phyloP scores from a whole-genome alignment of 2,888 invertebrate species.

The Quadriops clusia region DNA sequence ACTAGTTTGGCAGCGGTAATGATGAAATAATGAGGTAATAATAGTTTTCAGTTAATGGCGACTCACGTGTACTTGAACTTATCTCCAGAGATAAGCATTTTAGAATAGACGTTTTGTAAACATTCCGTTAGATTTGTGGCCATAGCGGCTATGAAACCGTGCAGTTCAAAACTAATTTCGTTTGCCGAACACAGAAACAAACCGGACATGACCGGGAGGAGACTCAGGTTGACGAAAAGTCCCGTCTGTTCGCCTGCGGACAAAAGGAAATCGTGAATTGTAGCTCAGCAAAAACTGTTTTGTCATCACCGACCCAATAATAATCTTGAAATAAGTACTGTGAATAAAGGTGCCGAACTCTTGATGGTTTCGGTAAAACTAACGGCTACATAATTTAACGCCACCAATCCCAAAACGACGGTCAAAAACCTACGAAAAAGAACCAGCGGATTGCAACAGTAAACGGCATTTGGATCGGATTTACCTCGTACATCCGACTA shows the following conservation, averaged over 20 bases:
- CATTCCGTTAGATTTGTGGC: conserved; percentile 71
- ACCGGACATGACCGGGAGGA: conserved; percentile 67
- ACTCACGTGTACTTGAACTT: conserved; percentile 63
- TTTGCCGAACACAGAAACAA: conserved; percentile 64
- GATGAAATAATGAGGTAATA: conserved; percentile 1
- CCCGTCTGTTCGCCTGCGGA: conserved; percentile 51
- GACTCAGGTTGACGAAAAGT: conserved; percentile 54
- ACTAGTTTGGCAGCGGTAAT: too few species aligned
- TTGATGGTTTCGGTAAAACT: conserved; percentile 74
- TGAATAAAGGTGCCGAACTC: conserved; percentile 68
- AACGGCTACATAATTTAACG: conserved; percentile 65
- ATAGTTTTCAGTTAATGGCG: conserved; percentile 7
- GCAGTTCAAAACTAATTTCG: conserved; percentile 61
- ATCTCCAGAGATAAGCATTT: conserved; percentile 63
- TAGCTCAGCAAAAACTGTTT: background rate
- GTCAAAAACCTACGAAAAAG: conserved; percentile 49
- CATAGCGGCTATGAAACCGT: conserved; percentile 62
- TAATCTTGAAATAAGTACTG: conserved; percentile 58
- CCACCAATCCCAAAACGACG: conserved; percentile 59
- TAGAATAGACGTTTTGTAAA: conserved; percentile 68
- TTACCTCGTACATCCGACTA: conserved; percentile 62
- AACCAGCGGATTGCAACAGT: too few species aligned
- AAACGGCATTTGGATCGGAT: too few species aligned
- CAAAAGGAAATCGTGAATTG: too few species aligned
- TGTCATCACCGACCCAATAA: conserved; percentile 40